These are phyloP conservation scores for Todus mexicanus DNA, from an alignment of 2,797 vertebrate species.

Conservation along the genomic window DNA sequence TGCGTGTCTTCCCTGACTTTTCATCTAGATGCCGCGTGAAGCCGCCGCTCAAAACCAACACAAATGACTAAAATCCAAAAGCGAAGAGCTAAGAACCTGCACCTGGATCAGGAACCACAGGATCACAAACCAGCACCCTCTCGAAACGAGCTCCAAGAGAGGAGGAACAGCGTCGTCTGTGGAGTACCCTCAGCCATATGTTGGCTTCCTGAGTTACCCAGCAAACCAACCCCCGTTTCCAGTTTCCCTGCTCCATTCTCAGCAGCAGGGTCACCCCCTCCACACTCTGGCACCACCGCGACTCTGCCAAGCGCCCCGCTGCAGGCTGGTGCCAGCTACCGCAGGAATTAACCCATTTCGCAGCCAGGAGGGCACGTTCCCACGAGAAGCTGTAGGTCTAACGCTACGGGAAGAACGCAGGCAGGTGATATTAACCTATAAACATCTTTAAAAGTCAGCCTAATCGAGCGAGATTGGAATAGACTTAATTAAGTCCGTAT, in stretches of 20 bases:
- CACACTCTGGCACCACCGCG: neutral
- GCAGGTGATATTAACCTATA: neutral
- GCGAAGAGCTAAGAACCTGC: neutral
- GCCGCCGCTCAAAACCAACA: neutral
- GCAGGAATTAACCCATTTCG: neutral
- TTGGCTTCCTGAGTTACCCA: neutral
- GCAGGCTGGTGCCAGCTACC: neutral
- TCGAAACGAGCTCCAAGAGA: accelerated
- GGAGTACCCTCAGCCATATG: neutral
- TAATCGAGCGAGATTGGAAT: neutral
- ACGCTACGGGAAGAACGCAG: neutral
- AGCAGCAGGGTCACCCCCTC: neutral
- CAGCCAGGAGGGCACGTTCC: neutral
- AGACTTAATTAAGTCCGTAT: neutral
- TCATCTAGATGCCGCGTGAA: neutral
- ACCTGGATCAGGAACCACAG: neutral
- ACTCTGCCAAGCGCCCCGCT: neutral
- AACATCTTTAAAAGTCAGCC: neutral
- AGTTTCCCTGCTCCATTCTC: neutral
- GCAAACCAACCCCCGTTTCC: too few species aligned
- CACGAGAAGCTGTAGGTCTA: neutral
- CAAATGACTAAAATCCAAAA: neutral
- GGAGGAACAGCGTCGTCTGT: neutral
- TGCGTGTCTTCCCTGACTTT: neutral
- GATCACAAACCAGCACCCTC: neutral